Base-by-base conservation (phyloP, 2,888 invertebrate genomes). In the Leuctra nigra region DNA sequence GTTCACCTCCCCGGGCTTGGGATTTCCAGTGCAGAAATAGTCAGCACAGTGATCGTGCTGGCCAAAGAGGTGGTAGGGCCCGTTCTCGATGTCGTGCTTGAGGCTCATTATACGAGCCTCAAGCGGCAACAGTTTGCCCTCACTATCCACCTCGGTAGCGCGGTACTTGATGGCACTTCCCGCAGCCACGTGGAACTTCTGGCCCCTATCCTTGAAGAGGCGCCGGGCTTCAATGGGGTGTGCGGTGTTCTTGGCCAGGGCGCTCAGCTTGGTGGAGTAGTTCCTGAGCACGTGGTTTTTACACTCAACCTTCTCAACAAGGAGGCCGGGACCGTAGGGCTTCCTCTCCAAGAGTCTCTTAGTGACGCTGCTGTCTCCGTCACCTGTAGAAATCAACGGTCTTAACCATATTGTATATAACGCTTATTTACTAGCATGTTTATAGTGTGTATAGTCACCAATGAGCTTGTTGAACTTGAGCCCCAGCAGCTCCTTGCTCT, bases 331-430 rank as follows among this genome's bases (percentile, higher is more conserved):
- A 2, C 46, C 54, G n/a, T 54, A 44, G 1, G 54, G 54, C 54
- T 25, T 54, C n/a, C 25, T 44, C 7, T 14, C 25, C 23, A 16
- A 35, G 20, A 54, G 44, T 29, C 35, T 41, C 1, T 16, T 54
- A 29, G 24, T 22, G n/a, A 54, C 54, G 25, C 46, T 46, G 18
- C 54, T 54, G 23, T 54, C 54, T 44, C 46, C 54, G 33, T 54
- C 54, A 6, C 54, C 54, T 54, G 11, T 20, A 16, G 20, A 41
- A 13, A 9, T 3, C 14, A 41, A 4, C 11, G 41, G n/a, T n/a
- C n/a, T n/a, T n/a, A n/a, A n/a, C n/a, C n/a, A n/a, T n/a, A n/a
- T n/a, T n/a, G n/a, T n/a, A n/a, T n/a, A n/a, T n/a, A n/a, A n/a
- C n/a, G n/a, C n/a, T n/a, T n/a, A n/a, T n/a, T n/a, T n/a, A n/a